Conservation (phyloP, 2,888 invertebrate genomes). For the Dasysyrphus albostriatus region DNA sequence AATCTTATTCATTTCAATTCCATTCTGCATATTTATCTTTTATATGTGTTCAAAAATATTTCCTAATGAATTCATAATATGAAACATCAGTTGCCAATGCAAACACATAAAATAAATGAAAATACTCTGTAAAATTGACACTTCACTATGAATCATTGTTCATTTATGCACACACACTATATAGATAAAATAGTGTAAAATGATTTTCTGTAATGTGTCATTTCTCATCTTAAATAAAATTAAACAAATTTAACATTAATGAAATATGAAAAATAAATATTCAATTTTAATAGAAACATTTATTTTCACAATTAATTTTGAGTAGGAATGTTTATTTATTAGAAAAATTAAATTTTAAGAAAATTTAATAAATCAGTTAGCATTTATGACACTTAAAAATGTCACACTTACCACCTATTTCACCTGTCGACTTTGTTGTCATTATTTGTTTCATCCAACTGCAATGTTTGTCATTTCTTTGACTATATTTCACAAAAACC, state of each 20-base stretch:
- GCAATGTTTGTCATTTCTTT: constrained; percentile 14
- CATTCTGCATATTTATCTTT: too few species aligned
- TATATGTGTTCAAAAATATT: too few species aligned
- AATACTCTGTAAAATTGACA: background rate
- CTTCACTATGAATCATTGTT: background rate
- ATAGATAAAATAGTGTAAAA: background rate
- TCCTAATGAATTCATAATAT: background rate
- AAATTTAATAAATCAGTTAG: constrained; percentile 16
- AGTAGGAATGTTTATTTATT: background rate
- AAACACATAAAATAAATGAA: background rate
- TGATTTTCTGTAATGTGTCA: background rate
- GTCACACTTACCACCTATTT: constrained; percentile 1
- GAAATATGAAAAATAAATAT: too few species aligned
- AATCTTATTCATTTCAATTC: too few species aligned
- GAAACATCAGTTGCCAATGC: background rate
- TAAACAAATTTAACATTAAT: background rate
- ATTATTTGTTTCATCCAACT: background rate
- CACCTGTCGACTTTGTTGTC: too few species aligned
- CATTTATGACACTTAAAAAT: background rate
- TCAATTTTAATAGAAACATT: background rate
- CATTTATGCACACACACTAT: background rate
- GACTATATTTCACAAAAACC: background rate
- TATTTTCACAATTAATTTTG: background rate
- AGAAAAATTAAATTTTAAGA: background rate
- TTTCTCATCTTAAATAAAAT: background rate